Evolutionary conservation across 1,140 invertebrate species (phyloP).

Genomic region (Brachionus calyciflorus): DNA sequence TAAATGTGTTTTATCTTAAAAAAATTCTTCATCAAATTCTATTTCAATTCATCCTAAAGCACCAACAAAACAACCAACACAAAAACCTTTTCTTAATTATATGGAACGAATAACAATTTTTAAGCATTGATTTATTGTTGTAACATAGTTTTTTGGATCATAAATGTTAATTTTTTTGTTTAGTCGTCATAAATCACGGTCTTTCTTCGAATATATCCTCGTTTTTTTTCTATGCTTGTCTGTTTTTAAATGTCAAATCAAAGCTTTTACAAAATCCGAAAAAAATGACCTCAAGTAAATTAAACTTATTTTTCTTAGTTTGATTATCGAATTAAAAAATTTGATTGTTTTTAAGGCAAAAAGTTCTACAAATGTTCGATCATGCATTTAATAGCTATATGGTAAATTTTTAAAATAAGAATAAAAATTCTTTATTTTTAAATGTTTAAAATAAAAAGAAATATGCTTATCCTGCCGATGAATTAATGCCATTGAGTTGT

Average conservation of each 20-base stretch:
- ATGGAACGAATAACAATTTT: no score
- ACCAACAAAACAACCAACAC: no score
- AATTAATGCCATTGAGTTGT: conserved; percentile 94
- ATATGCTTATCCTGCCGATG: conserved; percentile 93
- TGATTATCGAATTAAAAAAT: neutral
- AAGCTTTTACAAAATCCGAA: conserved; percentile 20
- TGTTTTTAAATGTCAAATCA: neutral
- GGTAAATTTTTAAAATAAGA: conserved; percentile 64
- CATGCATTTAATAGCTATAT: conserved; percentile 96
- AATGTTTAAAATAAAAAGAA: no score
- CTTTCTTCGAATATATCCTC: neutral
- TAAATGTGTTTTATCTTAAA: no score
- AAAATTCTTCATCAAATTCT: no score
- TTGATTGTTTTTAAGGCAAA: conserved; percentile 66
- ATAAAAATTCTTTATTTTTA: no score
- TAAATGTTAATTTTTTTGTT: no score
- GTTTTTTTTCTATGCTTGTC: neutral
- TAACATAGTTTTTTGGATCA: no score
- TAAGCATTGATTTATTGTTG: no score
- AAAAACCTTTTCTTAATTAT: no score
- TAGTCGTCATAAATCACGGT: neutral
- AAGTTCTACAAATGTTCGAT: conserved; percentile 89
- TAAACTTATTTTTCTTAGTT: neutral
- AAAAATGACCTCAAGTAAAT: conserved; percentile 39
- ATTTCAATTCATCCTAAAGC: no score